phyloP scores from a whole-genome alignment of 2,888 invertebrate genomes.

The Steinernema scapterisci region DNA sequence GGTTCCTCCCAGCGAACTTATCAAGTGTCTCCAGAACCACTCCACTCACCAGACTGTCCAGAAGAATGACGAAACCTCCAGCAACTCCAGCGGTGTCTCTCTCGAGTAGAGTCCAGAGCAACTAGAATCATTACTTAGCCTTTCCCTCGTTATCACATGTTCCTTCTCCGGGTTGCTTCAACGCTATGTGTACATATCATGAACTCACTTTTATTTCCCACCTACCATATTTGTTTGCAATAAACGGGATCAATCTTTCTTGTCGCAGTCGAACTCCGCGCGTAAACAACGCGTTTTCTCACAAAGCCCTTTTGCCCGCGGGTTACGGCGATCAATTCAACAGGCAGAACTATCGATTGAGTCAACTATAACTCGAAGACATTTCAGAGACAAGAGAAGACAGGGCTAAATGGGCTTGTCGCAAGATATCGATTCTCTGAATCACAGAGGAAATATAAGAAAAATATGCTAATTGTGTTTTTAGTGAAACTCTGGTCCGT shows the following conservation, averaged over 20 bases:
- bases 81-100: conserved; percentile 26
- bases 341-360: too few relatives aligned
- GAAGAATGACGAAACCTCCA: conserved; percentile 1
- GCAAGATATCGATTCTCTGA: too few relatives aligned
- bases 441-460: too few relatives aligned
- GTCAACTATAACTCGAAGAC: too few relatives aligned
- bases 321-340: too few relatives aligned
- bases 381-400: too few relatives aligned
- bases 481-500: too few relatives aligned
- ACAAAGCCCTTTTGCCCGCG: too few relatives aligned
- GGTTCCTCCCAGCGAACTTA: conserved; percentile 49
- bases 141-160: not conserved
- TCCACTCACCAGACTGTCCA: conserved; percentile 5
- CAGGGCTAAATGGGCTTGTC: too few relatives aligned
- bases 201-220: conserved; percentile 27
- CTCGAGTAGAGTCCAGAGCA: not conserved
- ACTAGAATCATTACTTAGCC: not conserved
- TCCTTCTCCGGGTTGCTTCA: not conserved
- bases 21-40: conserved; percentile 55
- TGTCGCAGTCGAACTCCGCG: too few relatives aligned
- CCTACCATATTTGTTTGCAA: conserved; percentile 4
- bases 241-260: not conserved
- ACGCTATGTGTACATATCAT: conserved; percentile 10
- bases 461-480: too few relatives aligned
- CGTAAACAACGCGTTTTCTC: too few relatives aligned